Evolutionary conservation across 1,140 invertebrate genomes (phyloP), one percentile per base, ranked within the genome.

Genomic region (Triops longicaudatus): DNA sequence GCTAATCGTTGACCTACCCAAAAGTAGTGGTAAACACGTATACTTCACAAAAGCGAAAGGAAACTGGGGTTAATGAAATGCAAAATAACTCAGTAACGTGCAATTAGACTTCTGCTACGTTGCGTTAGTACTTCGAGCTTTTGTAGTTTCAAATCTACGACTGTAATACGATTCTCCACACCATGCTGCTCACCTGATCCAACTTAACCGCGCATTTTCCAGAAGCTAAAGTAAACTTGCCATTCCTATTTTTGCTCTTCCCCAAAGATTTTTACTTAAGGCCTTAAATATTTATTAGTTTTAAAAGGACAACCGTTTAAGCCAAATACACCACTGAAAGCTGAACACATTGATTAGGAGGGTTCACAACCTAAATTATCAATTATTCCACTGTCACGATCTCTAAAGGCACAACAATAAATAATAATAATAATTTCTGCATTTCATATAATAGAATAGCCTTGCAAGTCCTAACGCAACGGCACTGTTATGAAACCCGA

Each of bases 381-480:
- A 10, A 6, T 63, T 22, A 63, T 22, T 63, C 50, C 50, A 22
- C 17, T 44, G 43, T 63, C 50, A 3, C 22, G 50, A 63, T 14
- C n/a, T 63, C 22, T 63, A 9, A 22, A 63, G 50, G 14, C 50
- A 63, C 50, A 63, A 17, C n/a, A 63, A 63, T 6, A 63, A 63
- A 63, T 63, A 63, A 63, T 17, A 12, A 12, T 7, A 63, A 1
- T n/a, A 1, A 14, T 22, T 7, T 63, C 22, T 10, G 17, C 14
- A 6, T 22, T 63, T 10, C 9, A 22, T 63, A 22, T 5, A 6
- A n/a, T 17, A n/a, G 5, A 63, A 22, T 0, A 63, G n/a, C 22
- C 17, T 63, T 63, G 50, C 50, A 63, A 63, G 50, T 63, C 50
- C 50, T 63, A 63, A 63, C 50, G 50, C 50, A 63, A 63, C 50